Conservation (phyloP, 2,113 vertebrate species). For the Misgurnus mizolepis region DNA sequence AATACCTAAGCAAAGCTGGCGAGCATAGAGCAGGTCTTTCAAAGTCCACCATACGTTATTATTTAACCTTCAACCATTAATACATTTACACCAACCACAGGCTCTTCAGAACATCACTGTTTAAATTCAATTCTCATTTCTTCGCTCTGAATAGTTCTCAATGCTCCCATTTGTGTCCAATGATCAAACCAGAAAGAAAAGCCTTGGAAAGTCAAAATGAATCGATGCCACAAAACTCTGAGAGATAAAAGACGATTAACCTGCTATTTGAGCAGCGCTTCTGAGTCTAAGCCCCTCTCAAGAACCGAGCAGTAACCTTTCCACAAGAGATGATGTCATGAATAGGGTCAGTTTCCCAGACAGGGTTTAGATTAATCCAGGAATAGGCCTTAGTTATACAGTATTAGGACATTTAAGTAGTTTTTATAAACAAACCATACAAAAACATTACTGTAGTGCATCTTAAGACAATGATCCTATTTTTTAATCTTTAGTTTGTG, state of each 20-base stretch:
- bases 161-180: slow-evolving; percentile 17
- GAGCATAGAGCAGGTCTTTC: too few species aligned
- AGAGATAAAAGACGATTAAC: slow-evolving; percentile 40
- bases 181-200: slow-evolving; percentile 18
- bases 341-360: not conserved
- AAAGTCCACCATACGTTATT: not conserved
- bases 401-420: too few species aligned
- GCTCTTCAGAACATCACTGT: not conserved
- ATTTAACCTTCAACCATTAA: not conserved
- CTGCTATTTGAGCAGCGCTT: slow-evolving; percentile 31
- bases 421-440: too few species aligned
- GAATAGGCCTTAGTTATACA: too few species aligned
- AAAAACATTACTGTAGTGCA: too few species aligned
- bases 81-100: not conserved
- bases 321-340: slow-evolving; percentile 6
- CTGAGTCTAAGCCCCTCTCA: slow-evolving; percentile 7
- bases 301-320: slow-evolving; percentile 21
- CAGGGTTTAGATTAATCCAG: too few species aligned
- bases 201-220: slow-evolving; percentile 27
- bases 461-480: too few species aligned
- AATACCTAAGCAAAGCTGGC: too few species aligned
- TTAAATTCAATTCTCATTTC: not conserved
- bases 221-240: slow-evolving; percentile 21
- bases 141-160: not conserved
- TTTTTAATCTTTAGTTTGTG: too few species aligned